A percentile compares a stretch with the other conserved stretches of the same genome.
These are phyloP conservation scores for Ameiurus melas DNA, from an alignment of 2,113 vertebrate species.

Conservation along the genomic window DNA sequence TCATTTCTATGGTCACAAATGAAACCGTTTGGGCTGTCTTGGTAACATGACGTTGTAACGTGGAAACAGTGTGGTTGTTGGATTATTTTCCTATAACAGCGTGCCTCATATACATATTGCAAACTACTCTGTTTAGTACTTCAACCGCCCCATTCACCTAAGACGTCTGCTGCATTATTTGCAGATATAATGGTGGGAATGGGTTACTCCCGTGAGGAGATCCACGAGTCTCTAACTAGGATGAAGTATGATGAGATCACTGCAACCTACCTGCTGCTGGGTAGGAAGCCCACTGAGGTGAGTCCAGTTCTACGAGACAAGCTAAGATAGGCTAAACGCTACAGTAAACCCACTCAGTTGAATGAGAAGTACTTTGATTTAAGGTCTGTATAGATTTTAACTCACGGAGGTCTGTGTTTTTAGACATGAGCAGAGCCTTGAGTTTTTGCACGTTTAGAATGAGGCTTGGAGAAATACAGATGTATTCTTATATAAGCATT, in stretches of 20 bases:
- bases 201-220: constrained; percentile 89
- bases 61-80: neutral
- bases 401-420: neutral
- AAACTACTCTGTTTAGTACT: neutral
- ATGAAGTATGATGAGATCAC: constrained; percentile 93
- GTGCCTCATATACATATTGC: neutral
- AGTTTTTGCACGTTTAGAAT: neutral
- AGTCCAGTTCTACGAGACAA: neutral
- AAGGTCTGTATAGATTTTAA: neutral
- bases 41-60: neutral
- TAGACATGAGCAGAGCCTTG: neutral
- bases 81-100: neutral
- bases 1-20: neutral
- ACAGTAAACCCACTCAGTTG: neutral
- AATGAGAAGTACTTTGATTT: constrained; percentile 6
- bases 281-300: constrained; percentile 70
- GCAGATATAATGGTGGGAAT: constrained; percentile 92
- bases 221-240: constrained; percentile 82
- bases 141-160: neutral
- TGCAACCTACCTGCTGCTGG: constrained; percentile 92
- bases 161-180: neutral
- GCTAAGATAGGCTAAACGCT: neutral
- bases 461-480: neutral
- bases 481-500: neutral
- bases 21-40: neutral